Base-by-base conservation (phyloP, 2,113 vertebrate genomes). In the Vombatus ursinus region DNA sequence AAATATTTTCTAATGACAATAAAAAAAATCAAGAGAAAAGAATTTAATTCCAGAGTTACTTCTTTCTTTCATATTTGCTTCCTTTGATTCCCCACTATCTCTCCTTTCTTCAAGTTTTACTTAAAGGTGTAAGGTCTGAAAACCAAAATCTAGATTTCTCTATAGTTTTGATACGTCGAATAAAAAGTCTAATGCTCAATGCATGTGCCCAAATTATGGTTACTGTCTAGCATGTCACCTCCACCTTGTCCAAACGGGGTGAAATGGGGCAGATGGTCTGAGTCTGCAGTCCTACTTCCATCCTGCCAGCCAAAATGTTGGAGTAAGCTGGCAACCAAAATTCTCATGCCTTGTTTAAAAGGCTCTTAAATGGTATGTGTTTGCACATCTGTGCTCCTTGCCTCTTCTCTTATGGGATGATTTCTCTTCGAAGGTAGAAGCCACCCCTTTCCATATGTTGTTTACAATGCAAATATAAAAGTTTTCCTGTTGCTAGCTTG, bases 351-450 rank as follows among this genome's bases (percentile, higher is more conserved):
- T 26, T 90, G 28, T 44, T 77, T 54, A 90, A 57, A 47, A 94
- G 22, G 16, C 0, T 93, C n/a, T 44, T 0, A 77, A 77, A 77
- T 61, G 57, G 10, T 12, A 1, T n/a, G 31, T 57, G 31, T 68
- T 37, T 37, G 68, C 37, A 77, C 37, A 44, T 77, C 16, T n/a
- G 37, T n/a, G n/a, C 8, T 94, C 53, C 48, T 77, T 94, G 25
- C n/a, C 54, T 22, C 52, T 8, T 90, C 2, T 94, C n/a, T 50
- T n/a, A 6, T 57, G 31, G 37, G 93, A 94, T 5, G 57, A 93
- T 92, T 89, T 53, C 91, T 93, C 91, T 93, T 48, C 57, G 11
- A 92, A 91, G 37, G 54, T 50, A 50, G 93, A 44, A 92, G 52
- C 16, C 8, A 1, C 44, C 52, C 89, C 47, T 93, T 90, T 48